These are phyloP conservation scores for Podargus strigoides DNA, from an alignment of 2,797 vertebrate species.

Conservation along the genomic window DNA sequence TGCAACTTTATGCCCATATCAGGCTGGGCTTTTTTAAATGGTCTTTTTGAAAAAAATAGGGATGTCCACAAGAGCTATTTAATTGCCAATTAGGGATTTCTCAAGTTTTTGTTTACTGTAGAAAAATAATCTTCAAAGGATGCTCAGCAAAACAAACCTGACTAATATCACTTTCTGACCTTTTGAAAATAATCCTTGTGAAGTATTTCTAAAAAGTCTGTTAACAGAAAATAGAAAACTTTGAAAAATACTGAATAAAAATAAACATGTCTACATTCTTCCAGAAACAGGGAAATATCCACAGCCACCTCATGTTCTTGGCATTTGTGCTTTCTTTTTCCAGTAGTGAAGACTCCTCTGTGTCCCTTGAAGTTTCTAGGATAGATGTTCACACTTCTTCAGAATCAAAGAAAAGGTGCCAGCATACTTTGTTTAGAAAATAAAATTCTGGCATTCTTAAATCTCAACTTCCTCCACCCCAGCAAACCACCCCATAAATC, in stretches of 20 bases:
- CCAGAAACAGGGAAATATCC: background rate
- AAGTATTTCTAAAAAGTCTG: background rate
- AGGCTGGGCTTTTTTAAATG: background rate
- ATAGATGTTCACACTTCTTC: background rate
- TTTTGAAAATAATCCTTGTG: slow-evolving; percentile 26
- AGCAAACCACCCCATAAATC: background rate
- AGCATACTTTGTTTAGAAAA: background rate
- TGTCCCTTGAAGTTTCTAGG: background rate
- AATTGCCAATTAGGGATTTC: slow-evolving; percentile 48
- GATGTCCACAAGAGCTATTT: background rate
- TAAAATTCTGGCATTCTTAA: background rate
- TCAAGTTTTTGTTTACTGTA: slow-evolving; percentile 25
- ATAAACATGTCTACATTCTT: background rate
- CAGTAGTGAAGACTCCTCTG: background rate
- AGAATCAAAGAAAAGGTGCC: background rate
- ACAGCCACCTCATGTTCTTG: background rate
- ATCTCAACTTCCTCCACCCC: background rate
- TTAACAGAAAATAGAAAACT: background rate
- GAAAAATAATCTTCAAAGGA: background rate
- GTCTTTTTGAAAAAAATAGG: background rate
- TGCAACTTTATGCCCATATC: background rate
- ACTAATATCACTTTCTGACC: slow-evolving; percentile 22
- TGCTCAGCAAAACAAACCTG: background rate
- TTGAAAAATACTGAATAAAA: background rate
- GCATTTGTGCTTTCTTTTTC: background rate